phyloP scores from a whole-genome alignment of 2,113 vertebrate species.

The Chinchilla lanigera region DNA sequence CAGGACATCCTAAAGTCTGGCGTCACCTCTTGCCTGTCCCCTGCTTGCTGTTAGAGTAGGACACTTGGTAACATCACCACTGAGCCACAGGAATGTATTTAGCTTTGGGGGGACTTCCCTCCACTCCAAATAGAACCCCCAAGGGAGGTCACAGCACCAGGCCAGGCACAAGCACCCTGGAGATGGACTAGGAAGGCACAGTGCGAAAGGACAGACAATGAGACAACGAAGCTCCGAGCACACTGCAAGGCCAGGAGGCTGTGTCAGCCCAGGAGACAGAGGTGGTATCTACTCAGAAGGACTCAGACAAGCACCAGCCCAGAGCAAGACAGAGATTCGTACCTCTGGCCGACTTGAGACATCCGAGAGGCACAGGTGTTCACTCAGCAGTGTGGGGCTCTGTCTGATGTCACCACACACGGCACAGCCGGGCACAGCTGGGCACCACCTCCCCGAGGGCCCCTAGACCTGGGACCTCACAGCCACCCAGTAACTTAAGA shows the following conservation, averaged over 20 bases:
- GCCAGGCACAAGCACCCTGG: not conserved
- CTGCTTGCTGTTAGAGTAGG: not conserved
- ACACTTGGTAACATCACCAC: not conserved
- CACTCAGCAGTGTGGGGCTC: not conserved
- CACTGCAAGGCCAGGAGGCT: not conserved
- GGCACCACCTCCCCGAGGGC: not conserved
- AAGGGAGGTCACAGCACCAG: not conserved
- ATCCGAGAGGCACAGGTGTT: not conserved
- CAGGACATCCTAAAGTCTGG: not conserved
- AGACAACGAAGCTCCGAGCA: not conserved
- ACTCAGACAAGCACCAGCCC: not conserved
- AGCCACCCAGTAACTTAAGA: not conserved
- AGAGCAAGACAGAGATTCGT: not conserved
- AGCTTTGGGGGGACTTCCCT: not conserved
- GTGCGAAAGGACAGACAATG: not conserved
- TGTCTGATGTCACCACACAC: not conserved
- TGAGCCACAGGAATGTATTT: not conserved
- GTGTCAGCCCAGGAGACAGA: not conserved
- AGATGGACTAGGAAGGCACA: not conserved
- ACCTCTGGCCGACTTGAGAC: not conserved
- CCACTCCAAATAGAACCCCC: not conserved
- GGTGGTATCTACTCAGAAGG: not conserved
- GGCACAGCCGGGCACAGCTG: too few relatives aligned
- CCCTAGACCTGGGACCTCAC: not conserved
- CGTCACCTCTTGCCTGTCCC: not conserved